Conservation (phyloP, 2,113 vertebrate species). For the Odontophorus gujanensis region DNA sequence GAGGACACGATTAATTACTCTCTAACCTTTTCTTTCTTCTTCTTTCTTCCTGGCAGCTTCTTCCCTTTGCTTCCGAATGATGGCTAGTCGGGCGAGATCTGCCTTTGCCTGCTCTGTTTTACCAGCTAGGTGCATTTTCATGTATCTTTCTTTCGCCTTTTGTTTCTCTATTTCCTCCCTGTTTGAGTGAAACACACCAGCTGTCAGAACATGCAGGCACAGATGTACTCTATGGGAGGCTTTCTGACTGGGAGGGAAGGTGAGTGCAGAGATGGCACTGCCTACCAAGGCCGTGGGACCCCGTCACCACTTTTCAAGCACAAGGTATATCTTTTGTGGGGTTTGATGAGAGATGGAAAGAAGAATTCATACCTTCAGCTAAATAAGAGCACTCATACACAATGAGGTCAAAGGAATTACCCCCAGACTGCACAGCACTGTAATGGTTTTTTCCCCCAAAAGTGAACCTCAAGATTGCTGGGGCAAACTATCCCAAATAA, state of each 20-base stretch:
- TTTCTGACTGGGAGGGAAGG: accelerated
- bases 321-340: not conserved
- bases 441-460: not conserved
- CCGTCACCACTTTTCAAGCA: not conserved
- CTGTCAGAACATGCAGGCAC: accelerated
- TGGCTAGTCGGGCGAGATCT: constrained; percentile 94
- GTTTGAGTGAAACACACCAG: constrained; percentile 25
- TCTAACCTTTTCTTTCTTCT: constrained; percentile 91
- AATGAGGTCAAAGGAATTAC: not conserved
- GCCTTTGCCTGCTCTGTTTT: constrained; percentile 98
- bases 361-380: not conserved
- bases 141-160: constrained; percentile 96
- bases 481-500: not conserved
- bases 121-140: constrained; percentile 98
- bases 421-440: not conserved
- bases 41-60: constrained; percentile 96
- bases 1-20: not conserved
- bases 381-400: not conserved
- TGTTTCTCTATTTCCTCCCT: constrained; percentile 99
- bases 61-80: constrained; percentile 95
- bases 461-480: not conserved
- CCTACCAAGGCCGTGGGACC: not conserved
- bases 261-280: not conserved
- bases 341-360: not conserved
- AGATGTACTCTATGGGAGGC: not conserved